phyloP scores from a whole-genome alignment of 2,888 invertebrate genomes.

The Ceramica pisi region DNA sequence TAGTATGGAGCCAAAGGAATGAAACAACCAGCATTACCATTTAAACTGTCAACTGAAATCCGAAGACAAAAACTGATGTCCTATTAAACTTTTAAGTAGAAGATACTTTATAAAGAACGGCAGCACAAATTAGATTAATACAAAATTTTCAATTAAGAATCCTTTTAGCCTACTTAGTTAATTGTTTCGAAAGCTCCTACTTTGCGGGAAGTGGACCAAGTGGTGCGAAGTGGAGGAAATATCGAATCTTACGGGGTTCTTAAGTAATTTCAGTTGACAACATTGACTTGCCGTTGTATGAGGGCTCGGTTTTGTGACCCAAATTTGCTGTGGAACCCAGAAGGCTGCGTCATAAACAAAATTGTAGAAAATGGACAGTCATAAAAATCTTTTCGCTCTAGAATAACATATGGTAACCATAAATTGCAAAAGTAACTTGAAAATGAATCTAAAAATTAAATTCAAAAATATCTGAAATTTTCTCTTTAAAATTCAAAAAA shows the following conservation, averaged over 20 bases:
- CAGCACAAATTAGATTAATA: slow-evolving; percentile 59
- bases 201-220: slow-evolving; percentile 36
- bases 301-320: background rate
- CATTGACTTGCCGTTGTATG: slow-evolving; percentile 1
- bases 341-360: background rate
- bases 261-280: slow-evolving; percentile 15
- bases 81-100: slow-evolving; percentile 55
- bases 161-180: slow-evolving; percentile 67
- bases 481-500: no score
- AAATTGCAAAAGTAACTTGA: no score
- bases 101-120: slow-evolving; percentile 58
- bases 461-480: no score
- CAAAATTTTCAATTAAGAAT: slow-evolving; percentile 66
- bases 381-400: no score
- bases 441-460: no score
- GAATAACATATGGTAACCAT: no score
- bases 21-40: background rate
- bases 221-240: slow-evolving; percentile 25
- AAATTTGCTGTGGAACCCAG: background rate
- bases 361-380: no score
- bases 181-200: slow-evolving; percentile 61
- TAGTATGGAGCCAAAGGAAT: no score
- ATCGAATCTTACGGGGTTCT: slow-evolving; percentile 28
- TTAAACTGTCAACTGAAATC: slow-evolving; percentile 31
- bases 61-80: slow-evolving; percentile 32